phyloP scores from a whole-genome alignment of 2,113 vertebrate species.

The Eulemur rufifrons region DNA sequence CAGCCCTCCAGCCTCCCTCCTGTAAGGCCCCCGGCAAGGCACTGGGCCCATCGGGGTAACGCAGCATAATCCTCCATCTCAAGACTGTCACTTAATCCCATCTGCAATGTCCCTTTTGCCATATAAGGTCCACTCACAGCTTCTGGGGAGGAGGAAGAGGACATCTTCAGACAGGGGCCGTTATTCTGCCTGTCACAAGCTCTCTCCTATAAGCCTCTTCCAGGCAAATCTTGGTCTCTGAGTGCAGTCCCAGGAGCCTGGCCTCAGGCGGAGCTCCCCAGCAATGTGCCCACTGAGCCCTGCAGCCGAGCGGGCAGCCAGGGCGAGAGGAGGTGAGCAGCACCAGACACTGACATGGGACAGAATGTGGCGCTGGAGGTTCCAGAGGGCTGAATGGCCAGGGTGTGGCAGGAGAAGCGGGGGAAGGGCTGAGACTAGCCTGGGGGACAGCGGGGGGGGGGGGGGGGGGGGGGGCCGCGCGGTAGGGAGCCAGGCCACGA shows the following conservation, averaged over 20 bases:
- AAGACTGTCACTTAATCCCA: background rate
- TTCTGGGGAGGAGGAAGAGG: background rate
- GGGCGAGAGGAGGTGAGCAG: background rate
- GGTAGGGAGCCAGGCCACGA: background rate
- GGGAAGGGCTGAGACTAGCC: background rate
- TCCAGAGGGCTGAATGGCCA: rapidly evolving
- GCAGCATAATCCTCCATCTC: background rate
- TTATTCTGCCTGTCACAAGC: background rate
- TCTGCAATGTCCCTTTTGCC: background rate
- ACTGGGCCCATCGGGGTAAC: background rate
- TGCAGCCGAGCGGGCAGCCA: background rate
- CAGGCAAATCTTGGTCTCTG: background rate
- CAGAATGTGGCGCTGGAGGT: background rate
- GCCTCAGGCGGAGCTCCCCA: background rate
- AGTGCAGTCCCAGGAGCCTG: background rate
- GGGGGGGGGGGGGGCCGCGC: no score
- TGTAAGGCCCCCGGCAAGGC: background rate
- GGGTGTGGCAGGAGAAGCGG: rapidly evolving
- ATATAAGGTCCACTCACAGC: background rate
- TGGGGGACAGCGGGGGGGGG: background rate
- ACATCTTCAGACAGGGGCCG: rapidly evolving
- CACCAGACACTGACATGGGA: background rate
- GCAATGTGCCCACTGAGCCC: background rate
- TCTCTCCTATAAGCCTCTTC: background rate
- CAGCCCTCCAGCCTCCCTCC: background rate